Base-by-base conservation (phyloP, 2,113 vertebrate genomes). In the Sigmodon hispidus region DNA sequence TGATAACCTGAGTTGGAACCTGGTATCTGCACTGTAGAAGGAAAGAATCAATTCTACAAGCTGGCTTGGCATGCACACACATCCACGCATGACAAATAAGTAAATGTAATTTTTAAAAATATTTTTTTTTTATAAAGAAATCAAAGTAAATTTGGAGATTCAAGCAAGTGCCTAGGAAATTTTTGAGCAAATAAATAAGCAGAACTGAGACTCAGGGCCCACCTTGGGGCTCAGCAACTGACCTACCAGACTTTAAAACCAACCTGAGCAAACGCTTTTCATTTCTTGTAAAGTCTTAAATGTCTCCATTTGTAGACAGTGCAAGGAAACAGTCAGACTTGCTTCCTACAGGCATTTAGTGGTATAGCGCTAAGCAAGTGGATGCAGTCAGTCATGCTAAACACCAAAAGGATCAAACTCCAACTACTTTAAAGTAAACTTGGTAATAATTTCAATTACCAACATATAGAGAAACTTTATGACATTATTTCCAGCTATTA, bases 381-480 rank as follows among this genome's bases (percentile, higher is more conserved):
- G 31, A 67, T 85, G 59, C 29, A 24, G 29, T 48, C 29, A 22
- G 3, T 61, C 57, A 63, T 43, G n/a, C 57, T 63, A 84, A 45
- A 61, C 57, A 17, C 7, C n/a, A 4, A 61, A 16, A 83, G 7
- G 43, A 26, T 63, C 19, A 84, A 84, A 43, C 26, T 43, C 80
- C 57, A 43, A 11, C 52, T 57, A 59, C 79, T 59, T 40, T 81
- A 81, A 81, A 81, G 22, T 26, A 85, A 80, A 72, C 85, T 72
- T 76, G n/a, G 5, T 61, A 43, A 94, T 76, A 87, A 87, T 55
- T 91, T 94, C 57, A 87, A 87, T 73, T 77, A 87, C n/a, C 19
- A 94, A 59, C 24, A 59, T 36, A 72, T 7, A 90, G 5, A 88
- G 15, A 69, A 80, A 59, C 65, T 21, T 61, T 90, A 85, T n/a